Evolutionary conservation across 1,140 invertebrate species (phyloP), one percentile per base, ranked within the genome.

Genomic region (Metopolophium dirhodum): DNA sequence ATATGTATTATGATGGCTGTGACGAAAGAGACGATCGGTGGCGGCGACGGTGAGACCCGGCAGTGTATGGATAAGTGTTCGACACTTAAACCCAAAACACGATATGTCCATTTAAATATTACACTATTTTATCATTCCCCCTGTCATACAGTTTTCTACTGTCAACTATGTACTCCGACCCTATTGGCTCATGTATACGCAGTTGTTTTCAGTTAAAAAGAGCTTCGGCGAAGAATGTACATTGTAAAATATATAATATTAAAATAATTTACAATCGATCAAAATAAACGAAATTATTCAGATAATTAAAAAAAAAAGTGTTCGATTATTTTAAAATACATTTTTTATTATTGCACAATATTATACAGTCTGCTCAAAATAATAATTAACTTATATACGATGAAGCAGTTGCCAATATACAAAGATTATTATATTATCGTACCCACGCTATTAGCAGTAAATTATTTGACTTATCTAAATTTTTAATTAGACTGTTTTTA

Each of bases 71-170:
- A 47, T 47, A 86, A 86, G 49, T n/a, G 88, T 90, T 90, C 49
- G 88, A 90, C 88, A 57, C 88, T 90, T 54, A 90, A 90, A 57
- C 49, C 49, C 51, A 90, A 90, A 90, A 90, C 88, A 90, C 88
- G 88, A 90, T 90, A 90, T 57, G 88, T 90, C 88, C 88, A 54
- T 90, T 90, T 90, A 57, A 90, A 90, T 90, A 90, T 90, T 90
- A 90, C 9, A 37, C n/a, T 57, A 22, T 90, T 90, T 57, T 90
- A 51, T 57, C 49, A 23, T 54, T 57, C n/a, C 35, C 30, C 88
- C 54, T 37, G 9, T 57, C 51, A 77, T 77, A 77, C 20, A 9
- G 22, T 51, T 49, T 45, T 45, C 83, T 45, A 41, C 41, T 45
- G 85, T 86, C 45, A 30, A 86, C 83, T 85, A 37, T n/a, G n/a